A percentile compares a stretch with the other conserved stretches of the same genome.
Conservation (phyloP, 2,888 invertebrate species). For the Epsilonema sp. region DNA sequence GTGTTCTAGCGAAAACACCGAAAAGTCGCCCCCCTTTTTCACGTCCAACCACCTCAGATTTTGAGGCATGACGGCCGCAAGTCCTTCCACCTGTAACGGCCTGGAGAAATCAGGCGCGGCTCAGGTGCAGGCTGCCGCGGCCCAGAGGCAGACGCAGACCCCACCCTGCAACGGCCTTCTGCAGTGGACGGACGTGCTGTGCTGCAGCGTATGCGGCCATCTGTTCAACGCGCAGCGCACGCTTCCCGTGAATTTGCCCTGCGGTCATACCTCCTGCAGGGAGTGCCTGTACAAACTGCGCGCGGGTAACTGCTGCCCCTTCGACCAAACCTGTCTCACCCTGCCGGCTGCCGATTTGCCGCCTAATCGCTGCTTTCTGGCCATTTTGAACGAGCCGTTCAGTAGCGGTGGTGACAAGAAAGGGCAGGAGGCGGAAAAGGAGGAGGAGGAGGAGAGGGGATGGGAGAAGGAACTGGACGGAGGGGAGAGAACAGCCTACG, state of each 20-base stretch:
- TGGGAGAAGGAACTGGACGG: slow-evolving; percentile 20
- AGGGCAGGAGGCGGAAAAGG: slow-evolving; percentile 28
- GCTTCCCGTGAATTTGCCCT: slow-evolving; percentile 74
- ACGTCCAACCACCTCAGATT: no score
- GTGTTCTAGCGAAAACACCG: no score
- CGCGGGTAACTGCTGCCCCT: slow-evolving; percentile 77
- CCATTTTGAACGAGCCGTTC: slow-evolving; percentile 10
- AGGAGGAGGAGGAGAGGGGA: slow-evolving; percentile 38
- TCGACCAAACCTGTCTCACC: slow-evolving; percentile 47
- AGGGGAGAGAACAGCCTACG: slow-evolving; percentile 27
- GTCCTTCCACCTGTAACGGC: no score
- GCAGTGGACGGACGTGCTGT: slow-evolving; percentile 80
- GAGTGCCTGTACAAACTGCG: slow-evolving; percentile 68
- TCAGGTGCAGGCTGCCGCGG: no score
- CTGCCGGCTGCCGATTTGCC: slow-evolving; percentile 10
- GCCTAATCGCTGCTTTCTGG: slow-evolving; percentile 12
- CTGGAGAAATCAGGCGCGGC: no score
- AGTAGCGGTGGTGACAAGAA: not conserved
- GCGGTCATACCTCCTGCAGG: slow-evolving; percentile 80
- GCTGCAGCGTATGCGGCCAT: slow-evolving; percentile 84
- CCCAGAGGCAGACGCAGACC: no score
- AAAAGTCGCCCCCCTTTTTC: no score
- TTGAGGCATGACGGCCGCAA: no score
- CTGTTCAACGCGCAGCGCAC: slow-evolving; percentile 63
- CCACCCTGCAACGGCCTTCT: no score